phyloP scores from a whole-genome alignment of 1,140 invertebrate genomes.

The Conopomorpha cramerella region DNA sequence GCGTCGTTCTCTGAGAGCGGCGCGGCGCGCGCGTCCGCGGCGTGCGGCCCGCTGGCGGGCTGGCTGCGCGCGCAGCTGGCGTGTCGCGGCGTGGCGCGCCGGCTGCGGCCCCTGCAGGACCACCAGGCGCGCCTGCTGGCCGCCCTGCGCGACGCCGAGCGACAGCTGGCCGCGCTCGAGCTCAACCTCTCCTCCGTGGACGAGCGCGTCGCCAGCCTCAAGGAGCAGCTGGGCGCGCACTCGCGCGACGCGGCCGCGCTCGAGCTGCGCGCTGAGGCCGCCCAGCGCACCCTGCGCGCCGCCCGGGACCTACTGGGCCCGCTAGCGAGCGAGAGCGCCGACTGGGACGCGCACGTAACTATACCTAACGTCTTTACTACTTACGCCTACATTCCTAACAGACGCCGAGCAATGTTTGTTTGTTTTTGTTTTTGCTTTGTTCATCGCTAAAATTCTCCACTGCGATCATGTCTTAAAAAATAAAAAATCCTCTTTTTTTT shows the following conservation, averaged over 20 bases:
- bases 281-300: conserved; percentile 79
- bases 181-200: conserved; percentile 87
- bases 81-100: conserved; percentile 87
- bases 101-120: conserved; percentile 86
- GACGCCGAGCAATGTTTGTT: too few species aligned
- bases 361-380: too few species aligned
- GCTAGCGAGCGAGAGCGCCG: conserved; percentile 84
- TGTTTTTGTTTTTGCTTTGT: too few species aligned
- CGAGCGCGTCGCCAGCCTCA: conserved; percentile 82
- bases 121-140: conserved; percentile 85
- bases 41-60: conserved; percentile 93
- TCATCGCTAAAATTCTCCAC: too few species aligned
- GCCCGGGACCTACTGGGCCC: conserved; percentile 87
- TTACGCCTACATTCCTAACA: too few species aligned
- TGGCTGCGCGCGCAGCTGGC: conserved; percentile 97
- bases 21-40: conserved; percentile 91
- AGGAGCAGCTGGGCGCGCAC: conserved; percentile 80
- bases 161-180: conserved; percentile 80
- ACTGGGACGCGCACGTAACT: conserved; percentile 85
- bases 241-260: conserved; percentile 94
- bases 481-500: too few species aligned
- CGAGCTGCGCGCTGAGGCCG: conserved; percentile 85
- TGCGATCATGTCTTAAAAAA: too few species aligned
- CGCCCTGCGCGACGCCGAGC: conserved; percentile 83
- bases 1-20: conserved; percentile 90